Evolutionary conservation across 2,113 vertebrate genomes (phyloP).

Genomic region (Platichthys flesus): DNA sequence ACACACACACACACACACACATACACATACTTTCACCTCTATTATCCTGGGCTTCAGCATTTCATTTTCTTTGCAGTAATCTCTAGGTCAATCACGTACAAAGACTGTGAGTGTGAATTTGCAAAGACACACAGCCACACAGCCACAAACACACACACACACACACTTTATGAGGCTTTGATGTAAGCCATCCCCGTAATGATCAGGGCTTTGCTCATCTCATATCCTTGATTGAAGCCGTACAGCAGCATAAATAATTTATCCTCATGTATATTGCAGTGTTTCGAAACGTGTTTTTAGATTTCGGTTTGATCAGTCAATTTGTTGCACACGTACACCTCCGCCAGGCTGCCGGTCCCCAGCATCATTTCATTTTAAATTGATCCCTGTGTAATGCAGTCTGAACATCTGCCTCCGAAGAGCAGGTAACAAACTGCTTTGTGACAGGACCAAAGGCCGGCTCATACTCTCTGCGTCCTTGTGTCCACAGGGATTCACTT

Average conservation of each 20-base stretch:
- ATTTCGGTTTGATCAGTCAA: constrained; percentile 74
- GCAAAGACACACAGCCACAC: constrained; percentile 14
- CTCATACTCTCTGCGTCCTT: neutral
- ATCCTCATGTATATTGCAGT: constrained; percentile 79
- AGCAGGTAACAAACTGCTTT: constrained; percentile 12
- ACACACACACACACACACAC: neutral
- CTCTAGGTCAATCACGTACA: constrained; percentile 61
- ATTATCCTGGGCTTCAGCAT: constrained; percentile 42
- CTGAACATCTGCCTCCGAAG: constrained; percentile 28
- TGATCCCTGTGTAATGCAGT: constrained; percentile 24
- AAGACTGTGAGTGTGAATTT: constrained; percentile 52
- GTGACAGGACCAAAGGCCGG: neutral
- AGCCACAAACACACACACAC: too few species aligned
- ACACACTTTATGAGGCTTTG: constrained; percentile 74
- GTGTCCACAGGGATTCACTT: too few species aligned
- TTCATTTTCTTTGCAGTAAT: constrained; percentile 59
- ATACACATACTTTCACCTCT: constrained; percentile 28
- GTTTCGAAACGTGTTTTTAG: constrained; percentile 72
- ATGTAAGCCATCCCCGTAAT: constrained; percentile 77
- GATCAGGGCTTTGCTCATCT: constrained; percentile 77
- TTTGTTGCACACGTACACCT: constrained; percentile 70
- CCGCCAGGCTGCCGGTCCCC: constrained; percentile 51
- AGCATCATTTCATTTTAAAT: constrained; percentile 41
- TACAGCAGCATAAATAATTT: constrained; percentile 78
- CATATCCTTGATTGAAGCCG: constrained; percentile 82